These are phyloP conservation scores for Coenonympha glycerion DNA, from an alignment of 2,888 invertebrate species.

Conservation along the genomic window DNA sequence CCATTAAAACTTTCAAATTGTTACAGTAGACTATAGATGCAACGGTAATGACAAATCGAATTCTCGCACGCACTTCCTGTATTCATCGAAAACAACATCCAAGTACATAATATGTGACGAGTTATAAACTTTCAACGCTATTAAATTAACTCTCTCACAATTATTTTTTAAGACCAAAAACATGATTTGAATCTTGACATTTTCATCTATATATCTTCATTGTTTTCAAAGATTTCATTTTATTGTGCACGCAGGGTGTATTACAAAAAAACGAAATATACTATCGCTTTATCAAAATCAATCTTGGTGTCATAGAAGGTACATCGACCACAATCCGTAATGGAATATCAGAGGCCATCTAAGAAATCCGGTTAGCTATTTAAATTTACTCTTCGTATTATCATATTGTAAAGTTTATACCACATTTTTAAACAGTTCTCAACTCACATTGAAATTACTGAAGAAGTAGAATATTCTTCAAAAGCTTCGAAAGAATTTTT, in stretches of 20 bases:
- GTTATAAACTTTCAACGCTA: slow-evolving; percentile 1
- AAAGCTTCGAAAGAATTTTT: background rate
- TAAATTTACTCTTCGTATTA: slow-evolving; percentile 27
- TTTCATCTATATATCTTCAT: no score
- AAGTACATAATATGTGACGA: slow-evolving; percentile 25
- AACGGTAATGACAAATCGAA: slow-evolving; percentile 43
- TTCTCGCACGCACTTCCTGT: slow-evolving; percentile 69
- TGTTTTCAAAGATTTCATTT: no score
- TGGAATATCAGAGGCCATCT: slow-evolving; percentile 55
- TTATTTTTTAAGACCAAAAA: background rate
- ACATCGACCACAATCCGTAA: slow-evolving; percentile 46
- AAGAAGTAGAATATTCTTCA: slow-evolving; percentile 16
- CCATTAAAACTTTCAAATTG: slow-evolving; percentile 22
- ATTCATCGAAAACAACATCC: slow-evolving; percentile 45
- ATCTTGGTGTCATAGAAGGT: slow-evolving; percentile 21
- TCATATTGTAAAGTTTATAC: slow-evolving; percentile 25
- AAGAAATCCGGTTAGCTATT: slow-evolving; percentile 43
- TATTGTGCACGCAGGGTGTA: no score
- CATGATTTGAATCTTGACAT: no score
- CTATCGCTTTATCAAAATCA: slow-evolving; percentile 6
- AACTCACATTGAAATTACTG: no score
- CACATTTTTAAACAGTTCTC: slow-evolving; percentile 29
- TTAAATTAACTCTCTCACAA: background rate
- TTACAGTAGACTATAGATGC: slow-evolving; percentile 13
- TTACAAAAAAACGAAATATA: background rate